Base-by-base conservation (phyloP, 1,140 invertebrate genomes). In the Drosophila busckii region DNA sequence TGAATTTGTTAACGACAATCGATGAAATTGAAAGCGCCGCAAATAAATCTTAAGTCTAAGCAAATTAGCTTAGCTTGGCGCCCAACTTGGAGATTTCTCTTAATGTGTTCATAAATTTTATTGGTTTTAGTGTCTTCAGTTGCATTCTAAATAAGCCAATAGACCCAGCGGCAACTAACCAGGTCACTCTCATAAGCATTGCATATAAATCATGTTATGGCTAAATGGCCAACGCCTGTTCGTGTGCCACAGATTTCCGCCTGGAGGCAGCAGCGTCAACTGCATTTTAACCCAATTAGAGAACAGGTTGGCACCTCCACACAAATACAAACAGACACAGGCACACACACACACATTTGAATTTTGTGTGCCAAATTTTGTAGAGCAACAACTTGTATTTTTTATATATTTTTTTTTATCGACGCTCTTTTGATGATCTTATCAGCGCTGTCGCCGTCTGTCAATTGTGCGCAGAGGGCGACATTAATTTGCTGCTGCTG, bases 271-370 rank as follows among this genome's bases (percentile, higher is more conserved):
- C 20, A 46, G 49, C 56, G 49, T 60, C 49, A 60, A 67, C 63
- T 60, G 62, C 71, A 80, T 78, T 80, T 78, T 78, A 78, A 78
- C 73, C 73, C 75, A 78, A 78, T 78, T 78, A 78, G 59, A 73
- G 75, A 78, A 78, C 73, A 80, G 73, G 73, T 78, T 82, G 49
- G 68, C 68, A 73, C 68, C 73, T 67, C 56, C 55, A 50, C 46
- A 73, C 22, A 28, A 7, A 32, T 48, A 34, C 28, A 35, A 26
- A 44, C 25, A 31, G 28, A 38, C 20, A 44, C 16, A 22, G 12
- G 42, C 13, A 48, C n/a, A 58, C 34, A 26, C 34, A 22, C 54
- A 19, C 62, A 60, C 34, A 71, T 58, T 71, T 73, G 58, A 71
- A 73, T 73, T n/a, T 73, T 71, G 52, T 61, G 40, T 49, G 49